Base-by-base conservation (phyloP, 2,113 vertebrate genomes). In the Apteryx mantelli region DNA sequence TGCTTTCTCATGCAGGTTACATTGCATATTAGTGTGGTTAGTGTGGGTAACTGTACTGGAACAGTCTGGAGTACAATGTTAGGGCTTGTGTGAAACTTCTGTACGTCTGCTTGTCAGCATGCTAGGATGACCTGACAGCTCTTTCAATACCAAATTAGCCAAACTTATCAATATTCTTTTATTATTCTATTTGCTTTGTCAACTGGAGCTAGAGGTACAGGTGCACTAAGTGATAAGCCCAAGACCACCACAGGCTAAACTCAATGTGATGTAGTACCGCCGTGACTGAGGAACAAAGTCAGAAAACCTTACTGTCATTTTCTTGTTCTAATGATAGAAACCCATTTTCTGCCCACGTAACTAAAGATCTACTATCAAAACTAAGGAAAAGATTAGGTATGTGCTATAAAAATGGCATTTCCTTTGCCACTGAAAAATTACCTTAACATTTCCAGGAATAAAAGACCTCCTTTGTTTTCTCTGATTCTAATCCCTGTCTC, bases 351-450 rank as follows among this genome's bases (percentile, higher is more conserved):
- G 88, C 79, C 85, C 90, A 46, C 58, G 7, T 75, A 86, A 81
- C 88, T 75, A 71, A 90, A 91, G 79, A 88, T 97, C 89, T 93
- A 91, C 85, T 95, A 90, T 95, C 93, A 94, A 91, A 96, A 91
- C 85, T 71, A 73, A 73, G 79, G 73, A 65, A 68, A 83, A 75
- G 80, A 96, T 93, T 94, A 95, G 93, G 85, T 94, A 86, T 73
- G 93, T 94, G 93, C 82, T 95, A 68, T 84, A 95, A 96, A 96
- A 97, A 93, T 94, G 95, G 94, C 94, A 97, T 96, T 97, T 97
- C 96, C 91, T 96, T 95, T 97, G 95, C 95, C 89, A 94, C 95
- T 97, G 95, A 96, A 90, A 96, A 97, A 97, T 93, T 20, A 95
- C 89, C 96, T 95, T 96, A 96, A 96, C 95, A 96, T 96, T 97